A percentile compares a stretch with the other conserved stretches of the same genome.
Evolutionary conservation across 1,140 invertebrate genomes (phyloP).

Genomic region (Penaeus japonicus): DNA sequence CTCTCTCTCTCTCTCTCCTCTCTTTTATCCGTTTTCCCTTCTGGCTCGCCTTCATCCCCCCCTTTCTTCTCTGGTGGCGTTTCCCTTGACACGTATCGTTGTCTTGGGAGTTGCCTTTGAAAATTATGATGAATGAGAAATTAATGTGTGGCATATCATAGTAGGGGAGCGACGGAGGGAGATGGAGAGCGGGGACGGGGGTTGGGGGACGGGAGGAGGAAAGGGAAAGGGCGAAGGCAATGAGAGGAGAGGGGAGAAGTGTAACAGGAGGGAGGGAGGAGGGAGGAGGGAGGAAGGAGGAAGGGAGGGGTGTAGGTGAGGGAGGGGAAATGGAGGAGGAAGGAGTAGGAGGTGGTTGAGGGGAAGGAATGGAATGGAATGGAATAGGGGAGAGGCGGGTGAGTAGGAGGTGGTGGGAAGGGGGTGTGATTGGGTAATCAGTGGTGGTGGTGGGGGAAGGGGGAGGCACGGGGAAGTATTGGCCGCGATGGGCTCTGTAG

Average conservation of each 20-base stretch:
- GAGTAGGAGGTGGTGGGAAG: background rate
- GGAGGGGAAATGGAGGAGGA: background rate
- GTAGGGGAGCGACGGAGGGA: background rate
- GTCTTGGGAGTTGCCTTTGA: background rate
- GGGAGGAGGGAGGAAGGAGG: background rate
- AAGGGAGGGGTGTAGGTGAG: background rate
- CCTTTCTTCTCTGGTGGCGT: background rate
- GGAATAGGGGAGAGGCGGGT: no score
- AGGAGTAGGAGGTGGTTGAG: background rate
- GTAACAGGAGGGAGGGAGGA: background rate
- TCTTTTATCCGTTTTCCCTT: background rate
- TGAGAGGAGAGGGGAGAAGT: background rate
- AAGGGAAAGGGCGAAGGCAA: background rate
- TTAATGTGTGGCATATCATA: conserved; percentile 19
- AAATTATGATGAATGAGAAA: conserved; percentile 39
- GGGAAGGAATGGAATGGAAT: background rate
- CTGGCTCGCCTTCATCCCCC: background rate
- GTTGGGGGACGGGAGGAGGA: background rate
- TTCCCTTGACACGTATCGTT: conserved; percentile 9
- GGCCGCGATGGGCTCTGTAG: background rate
- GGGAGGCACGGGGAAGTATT: background rate
- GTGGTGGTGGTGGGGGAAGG: no score
- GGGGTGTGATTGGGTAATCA: background rate
- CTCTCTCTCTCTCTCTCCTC: background rate
- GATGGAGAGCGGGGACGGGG: background rate